Base-by-base conservation (phyloP, 2,888 invertebrate genomes). In the Melieria crassipennis region DNA sequence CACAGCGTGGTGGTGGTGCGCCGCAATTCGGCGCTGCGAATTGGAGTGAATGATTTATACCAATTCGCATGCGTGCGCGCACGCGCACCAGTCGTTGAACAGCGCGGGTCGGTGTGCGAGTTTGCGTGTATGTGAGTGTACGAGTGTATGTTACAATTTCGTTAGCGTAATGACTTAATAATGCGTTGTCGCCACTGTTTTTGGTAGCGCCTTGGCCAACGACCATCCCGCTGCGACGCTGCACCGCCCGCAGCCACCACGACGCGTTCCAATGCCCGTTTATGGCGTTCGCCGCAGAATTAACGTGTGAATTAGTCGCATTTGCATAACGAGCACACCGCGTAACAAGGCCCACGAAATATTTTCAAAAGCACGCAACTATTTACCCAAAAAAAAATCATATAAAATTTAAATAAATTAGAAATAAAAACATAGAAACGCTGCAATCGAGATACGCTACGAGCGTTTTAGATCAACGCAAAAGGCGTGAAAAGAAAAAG, bases 81-180 rank as follows among this genome's bases (percentile, higher is more conserved):
- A 30, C 30, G 30, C 30, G 30, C 30, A 30, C 30, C 30, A 30
- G 3, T 30, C 30, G 30, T 30, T 30, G 30, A 30, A 30, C 30
- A 30, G 30, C 30, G 30, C 30, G 30, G 30, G 1, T 30, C 30
- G 30, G 30, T 30, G 30, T 30, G 30, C 30, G 30, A 1, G 30
- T 30, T 30, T 30, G 30, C 3, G 30, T 30, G 2, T 30, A 3
- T 3, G 30, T 30, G 30, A 3, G 30, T 30, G 30, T 30, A 3
- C 16, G 16, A 30, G 30, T 30, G 30, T 30, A 30, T 30, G 30
- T 30, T 30, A 30, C 30, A 30, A 30, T 30, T 61, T 61, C 50
- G 67, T 67, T 67, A 66, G 50, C 66, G 50, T 66, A 66, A 67
- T 67, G 67, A 67, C 67, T 69, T 69, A 62, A 69, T 69, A 69